phyloP scores from a whole-genome alignment of 2,888 invertebrate genomes.

The Apeira syringaria region DNA sequence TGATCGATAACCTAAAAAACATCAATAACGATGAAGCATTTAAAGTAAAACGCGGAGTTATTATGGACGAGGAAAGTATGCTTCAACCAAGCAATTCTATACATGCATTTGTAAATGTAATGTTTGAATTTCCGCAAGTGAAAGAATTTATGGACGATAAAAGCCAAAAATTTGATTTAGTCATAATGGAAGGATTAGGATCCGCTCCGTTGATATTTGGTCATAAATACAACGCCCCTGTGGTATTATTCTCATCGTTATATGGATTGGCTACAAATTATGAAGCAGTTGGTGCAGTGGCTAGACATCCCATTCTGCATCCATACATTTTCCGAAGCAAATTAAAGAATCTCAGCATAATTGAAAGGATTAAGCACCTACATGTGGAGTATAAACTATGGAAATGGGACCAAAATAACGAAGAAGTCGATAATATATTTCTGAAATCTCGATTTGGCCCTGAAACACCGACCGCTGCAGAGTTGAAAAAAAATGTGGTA shows the following conservation, averaged over 20 bases:
- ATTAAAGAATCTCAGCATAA: conserved; percentile 23
- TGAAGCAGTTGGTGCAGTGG: conserved; percentile 33
- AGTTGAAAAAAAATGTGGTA: conserved; percentile 39
- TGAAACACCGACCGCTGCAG: conserved; percentile 32
- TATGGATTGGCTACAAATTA: conserved; percentile 33
- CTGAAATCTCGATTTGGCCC: conserved; percentile 37
- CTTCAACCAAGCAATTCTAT: conserved; percentile 3
- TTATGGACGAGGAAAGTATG: conserved; percentile 14
- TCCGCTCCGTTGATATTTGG: conserved; percentile 34
- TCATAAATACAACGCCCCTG: conserved; percentile 40
- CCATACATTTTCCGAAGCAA: conserved; percentile 32
- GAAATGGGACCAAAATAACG: conserved; percentile 5
- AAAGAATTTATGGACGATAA: conserved; percentile 34
- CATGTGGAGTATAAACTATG: conserved; percentile 29
- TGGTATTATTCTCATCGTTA: conserved; percentile 37
- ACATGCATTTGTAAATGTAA: conserved; percentile 1
- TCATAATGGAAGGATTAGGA: conserved; percentile 36
- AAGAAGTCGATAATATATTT: conserved; percentile 29
- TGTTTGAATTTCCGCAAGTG: conserved; percentile 26
- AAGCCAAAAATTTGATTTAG: conserved; percentile 41
- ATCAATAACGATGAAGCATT: too few species aligned
- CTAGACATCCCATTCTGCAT: conserved; percentile 34
- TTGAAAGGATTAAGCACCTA: conserved; percentile 32
- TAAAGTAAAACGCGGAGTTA: conserved; percentile 28
- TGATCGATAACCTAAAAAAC: neutral